phyloP scores from a whole-genome alignment of 2,888 invertebrate genomes.

The Andrena dorsata region DNA sequence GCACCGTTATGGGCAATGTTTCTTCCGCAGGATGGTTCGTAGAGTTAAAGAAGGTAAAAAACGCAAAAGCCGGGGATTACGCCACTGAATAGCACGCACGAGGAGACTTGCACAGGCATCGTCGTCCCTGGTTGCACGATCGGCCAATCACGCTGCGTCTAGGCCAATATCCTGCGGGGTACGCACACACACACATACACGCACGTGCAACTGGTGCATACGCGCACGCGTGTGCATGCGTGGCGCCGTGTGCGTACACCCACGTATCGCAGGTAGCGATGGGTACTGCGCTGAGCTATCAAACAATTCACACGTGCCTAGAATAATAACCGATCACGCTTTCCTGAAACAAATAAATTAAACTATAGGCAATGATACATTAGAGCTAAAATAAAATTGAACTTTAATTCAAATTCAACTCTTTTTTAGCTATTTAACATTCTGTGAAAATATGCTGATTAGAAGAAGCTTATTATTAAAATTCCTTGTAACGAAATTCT shows the following conservation, averaged over 20 bases:
- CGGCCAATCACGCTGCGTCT: constrained; percentile 72
- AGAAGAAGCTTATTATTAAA: no score
- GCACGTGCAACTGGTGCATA: constrained; percentile 38
- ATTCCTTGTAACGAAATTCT: no score
- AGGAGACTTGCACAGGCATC: constrained; percentile 58
- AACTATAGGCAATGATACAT: no score
- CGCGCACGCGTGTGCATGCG: constrained; percentile 38
- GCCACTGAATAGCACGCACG: constrained; percentile 68
- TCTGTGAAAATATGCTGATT: no score
- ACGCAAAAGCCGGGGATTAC: constrained; percentile 43
- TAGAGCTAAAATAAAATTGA: no score
- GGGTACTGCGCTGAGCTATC: constrained; percentile 9
- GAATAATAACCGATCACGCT: not conserved
- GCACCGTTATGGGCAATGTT: not conserved
- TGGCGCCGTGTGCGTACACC: constrained; percentile 56
- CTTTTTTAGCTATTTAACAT: no score
- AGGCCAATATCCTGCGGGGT: constrained; percentile 72
- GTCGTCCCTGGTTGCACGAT: constrained; percentile 62
- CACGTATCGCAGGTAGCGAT: constrained; percentile 44
- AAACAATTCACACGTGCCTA: not conserved
- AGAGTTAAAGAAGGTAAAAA: not conserved
- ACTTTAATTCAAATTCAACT: no score
- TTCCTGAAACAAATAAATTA: no score
- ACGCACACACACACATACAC: constrained; percentile 44
- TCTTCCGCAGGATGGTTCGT: no score